Percentiles rank a stretch among this genome's conserved stretches.
These are phyloP conservation scores for Alloplasta piceator DNA, from an alignment of 2,888 invertebrate species.

Conservation along the genomic window DNA sequence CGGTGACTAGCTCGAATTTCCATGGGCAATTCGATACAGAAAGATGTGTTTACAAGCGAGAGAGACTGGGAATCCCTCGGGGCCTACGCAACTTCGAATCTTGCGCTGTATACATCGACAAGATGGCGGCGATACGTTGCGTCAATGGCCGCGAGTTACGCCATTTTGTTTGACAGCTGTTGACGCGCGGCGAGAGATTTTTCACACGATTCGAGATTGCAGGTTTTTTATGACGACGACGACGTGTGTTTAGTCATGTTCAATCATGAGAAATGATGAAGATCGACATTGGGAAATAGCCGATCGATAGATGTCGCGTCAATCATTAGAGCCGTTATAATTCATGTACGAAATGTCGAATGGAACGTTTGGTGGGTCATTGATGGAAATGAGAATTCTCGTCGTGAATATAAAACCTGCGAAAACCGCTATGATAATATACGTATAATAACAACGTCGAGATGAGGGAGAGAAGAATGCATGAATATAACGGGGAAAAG, in stretches of 20 bases:
- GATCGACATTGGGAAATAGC: not conserved
- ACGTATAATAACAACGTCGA: not conserved
- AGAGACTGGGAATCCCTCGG: not conserved
- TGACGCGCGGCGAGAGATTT: too few relatives aligned
- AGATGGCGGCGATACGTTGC: too few relatives aligned
- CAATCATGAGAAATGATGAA: slow-evolving; percentile 2
- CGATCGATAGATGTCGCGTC: slow-evolving; percentile 10
- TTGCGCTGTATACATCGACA: too few relatives aligned
- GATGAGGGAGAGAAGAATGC: slow-evolving; percentile 24
- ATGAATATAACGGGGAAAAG: slow-evolving; percentile 50
- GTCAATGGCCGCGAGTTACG: too few relatives aligned
- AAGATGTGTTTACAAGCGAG: not conserved
- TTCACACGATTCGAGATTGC: too few relatives aligned
- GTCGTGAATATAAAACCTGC: not conserved
- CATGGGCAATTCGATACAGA: slow-evolving; percentile 33
- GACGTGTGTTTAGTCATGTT: not conserved
- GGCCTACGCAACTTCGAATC: too few relatives aligned
- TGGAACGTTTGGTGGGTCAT: too few relatives aligned
- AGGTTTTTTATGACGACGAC: too few relatives aligned
- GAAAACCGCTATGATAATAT: not conserved
- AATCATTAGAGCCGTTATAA: too few relatives aligned
- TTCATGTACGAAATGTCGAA: too few relatives aligned
- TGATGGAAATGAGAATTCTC: not conserved
- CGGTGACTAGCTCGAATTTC: too few relatives aligned
- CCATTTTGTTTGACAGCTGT: too few relatives aligned